Evolutionary conservation across 2,888 invertebrate genomes (phyloP), one percentile per base, ranked within the genome.

Genomic region (Odontothrips loti): DNA sequence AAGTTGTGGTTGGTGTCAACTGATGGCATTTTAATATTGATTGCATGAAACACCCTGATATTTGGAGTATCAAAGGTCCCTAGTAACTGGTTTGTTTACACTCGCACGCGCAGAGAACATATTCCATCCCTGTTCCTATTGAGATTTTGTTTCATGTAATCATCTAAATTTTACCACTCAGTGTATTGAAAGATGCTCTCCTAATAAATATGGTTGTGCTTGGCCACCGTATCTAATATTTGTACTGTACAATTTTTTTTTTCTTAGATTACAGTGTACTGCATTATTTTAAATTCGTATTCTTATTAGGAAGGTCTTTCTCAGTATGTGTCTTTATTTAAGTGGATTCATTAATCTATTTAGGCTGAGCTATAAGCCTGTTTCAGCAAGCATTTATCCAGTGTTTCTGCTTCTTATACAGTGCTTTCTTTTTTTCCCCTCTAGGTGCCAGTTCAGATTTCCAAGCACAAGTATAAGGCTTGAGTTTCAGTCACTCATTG

Each of bases 381-480:
- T 43, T 43, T 43, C 34, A 43, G 34, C 34, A 43, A 43, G 34
- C 2, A 43, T 43, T 2, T 6, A 43, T 6, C 34, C 34, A 43
- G 34, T 81, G 47, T 63, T 81, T 80, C 58, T 2, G 15, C 12
- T 58, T 58, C 48, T 29, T 4, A 43, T 43, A 6, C 47, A 43
- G 58, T 11, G 23, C 17, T 12, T 47, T 80, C 20, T 80, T 80
- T 6, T 47, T 80, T 82, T 83, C 83, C 82, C 82, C 91, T 91
- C 23, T 91, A 98, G 97, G 89, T 98, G 98, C 90, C 94, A 94
- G 84, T 93, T 98, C 86, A 92, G 98, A 85, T 98, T 98, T 90
- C 98, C 98, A 83, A 98, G 97, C 88, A 98, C 98, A 87, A 97
- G 95, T 88, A 98, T 98, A 87, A 94, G 96, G 85, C 92, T 98